These are phyloP conservation scores for Ganaspis brasiliensis DNA, from an alignment of 2,888 invertebrate species.

Conservation along the genomic window DNA sequence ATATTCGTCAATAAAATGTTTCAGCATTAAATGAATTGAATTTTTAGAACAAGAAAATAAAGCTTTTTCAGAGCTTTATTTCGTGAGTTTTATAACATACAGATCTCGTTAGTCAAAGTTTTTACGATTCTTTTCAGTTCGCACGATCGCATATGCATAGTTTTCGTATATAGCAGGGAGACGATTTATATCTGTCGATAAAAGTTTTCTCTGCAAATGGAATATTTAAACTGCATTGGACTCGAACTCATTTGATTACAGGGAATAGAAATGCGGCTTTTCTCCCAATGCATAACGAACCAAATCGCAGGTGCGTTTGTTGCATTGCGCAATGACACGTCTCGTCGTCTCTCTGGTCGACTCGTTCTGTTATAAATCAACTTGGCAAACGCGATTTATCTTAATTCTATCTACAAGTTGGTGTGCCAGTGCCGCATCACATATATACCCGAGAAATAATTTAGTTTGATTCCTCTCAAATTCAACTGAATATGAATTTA, in stretches of 20 bases:
- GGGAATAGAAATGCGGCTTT: constrained; percentile 36
- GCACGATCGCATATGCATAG: constrained; percentile 31
- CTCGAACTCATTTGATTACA: constrained; percentile 34
- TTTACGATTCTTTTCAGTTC: constrained; percentile 18
- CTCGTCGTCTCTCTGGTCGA: constrained; percentile 42
- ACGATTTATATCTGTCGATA: constrained; percentile 40
- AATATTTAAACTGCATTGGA: constrained; percentile 44
- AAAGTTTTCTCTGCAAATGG: constrained; percentile 38
- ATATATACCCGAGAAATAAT: constrained; percentile 18
- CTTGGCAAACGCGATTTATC: constrained; percentile 68
- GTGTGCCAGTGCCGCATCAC: constrained; percentile 48
- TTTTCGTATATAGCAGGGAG: constrained; percentile 21
- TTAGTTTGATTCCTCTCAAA: constrained; percentile 38
- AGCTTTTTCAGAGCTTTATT: constrained; percentile 3
- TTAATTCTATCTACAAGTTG: constrained; percentile 69
- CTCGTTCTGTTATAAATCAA: constrained; percentile 68
- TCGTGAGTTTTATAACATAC: constrained; percentile 18
- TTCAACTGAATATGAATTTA: constrained; percentile 40
- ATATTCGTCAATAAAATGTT: too few species aligned
- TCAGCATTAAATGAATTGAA: not conserved
- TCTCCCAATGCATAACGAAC: constrained; percentile 43
- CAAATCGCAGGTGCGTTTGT: constrained; percentile 43
- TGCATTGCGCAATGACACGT: constrained; percentile 47
- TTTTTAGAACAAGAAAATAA: constrained; percentile 11
- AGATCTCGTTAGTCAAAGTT: constrained; percentile 35